These are phyloP conservation scores for Chromobotia macracanthus DNA, from an alignment of 2,797 vertebrate species.

Conservation along the genomic window DNA sequence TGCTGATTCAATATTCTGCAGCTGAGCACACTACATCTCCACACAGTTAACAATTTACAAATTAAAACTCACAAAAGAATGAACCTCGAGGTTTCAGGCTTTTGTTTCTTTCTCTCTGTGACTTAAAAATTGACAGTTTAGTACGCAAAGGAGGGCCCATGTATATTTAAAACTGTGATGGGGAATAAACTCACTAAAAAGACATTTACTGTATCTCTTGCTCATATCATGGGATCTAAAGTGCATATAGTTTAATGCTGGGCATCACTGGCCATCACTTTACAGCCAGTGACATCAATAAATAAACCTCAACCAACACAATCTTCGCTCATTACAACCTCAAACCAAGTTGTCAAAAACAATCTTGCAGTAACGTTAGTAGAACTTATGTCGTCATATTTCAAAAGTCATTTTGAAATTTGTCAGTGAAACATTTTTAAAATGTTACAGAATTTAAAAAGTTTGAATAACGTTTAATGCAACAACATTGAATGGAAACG, in stretches of 20 bases:
- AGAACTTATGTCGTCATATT: too few relatives aligned
- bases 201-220: constrained; percentile 32
- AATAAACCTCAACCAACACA: too few relatives aligned
- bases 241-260: not conserved
- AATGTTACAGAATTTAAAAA: too few relatives aligned
- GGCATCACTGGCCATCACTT: too few relatives aligned
- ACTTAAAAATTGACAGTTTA: constrained; percentile 31
- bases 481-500: too few relatives aligned
- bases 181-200: not conserved
- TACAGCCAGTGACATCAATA: too few relatives aligned
- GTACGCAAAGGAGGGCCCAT: not conserved
- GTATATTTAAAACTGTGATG: constrained; percentile 2
- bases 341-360: too few relatives aligned
- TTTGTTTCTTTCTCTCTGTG: not conserved
- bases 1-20: constrained; percentile 24
- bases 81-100: not conserved
- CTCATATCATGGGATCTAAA: not conserved
- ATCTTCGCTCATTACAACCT: too few relatives aligned
- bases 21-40: not conserved
- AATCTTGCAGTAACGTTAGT: too few relatives aligned
- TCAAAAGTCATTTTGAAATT: too few relatives aligned
- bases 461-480: too few relatives aligned
- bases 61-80: not conserved
- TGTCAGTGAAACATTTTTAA: too few relatives aligned
- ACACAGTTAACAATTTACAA: not conserved